Evolutionary conservation across 1,140 invertebrate genomes (phyloP).

Genomic region (Rhizoglyphus robini): DNA sequence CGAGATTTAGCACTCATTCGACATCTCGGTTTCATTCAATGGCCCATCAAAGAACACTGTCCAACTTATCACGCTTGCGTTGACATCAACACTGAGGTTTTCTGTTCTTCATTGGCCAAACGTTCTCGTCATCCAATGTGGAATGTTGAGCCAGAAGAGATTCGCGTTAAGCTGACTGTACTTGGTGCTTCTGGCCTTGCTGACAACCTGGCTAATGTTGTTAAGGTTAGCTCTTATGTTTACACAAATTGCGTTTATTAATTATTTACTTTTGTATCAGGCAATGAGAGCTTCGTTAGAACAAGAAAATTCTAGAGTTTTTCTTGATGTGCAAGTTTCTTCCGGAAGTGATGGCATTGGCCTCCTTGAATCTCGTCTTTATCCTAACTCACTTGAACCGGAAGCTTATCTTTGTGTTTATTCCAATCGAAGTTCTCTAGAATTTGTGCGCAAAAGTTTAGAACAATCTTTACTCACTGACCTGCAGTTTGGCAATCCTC

Average conservation of each 20-base stretch:
- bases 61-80: slow-evolving; percentile 74
- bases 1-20: slow-evolving; percentile 83
- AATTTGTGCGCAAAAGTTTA: slow-evolving; percentile 75
- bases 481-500: slow-evolving; percentile 52
- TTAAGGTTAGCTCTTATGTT: neutral
- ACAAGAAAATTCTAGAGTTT: slow-evolving; percentile 2
- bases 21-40: slow-evolving; percentile 89
- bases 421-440: slow-evolving; percentile 75
- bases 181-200: neutral
- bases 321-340: slow-evolving; percentile 23
- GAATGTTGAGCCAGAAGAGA: neutral
- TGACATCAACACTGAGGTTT: slow-evolving; percentile 55
- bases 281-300: slow-evolving; percentile 9
- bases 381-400: slow-evolving; percentile 47
- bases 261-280: slow-evolving; percentile 26
- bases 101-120: slow-evolving; percentile 19
- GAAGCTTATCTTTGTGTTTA: slow-evolving; percentile 59
- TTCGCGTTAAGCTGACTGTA: neutral
- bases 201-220: slow-evolving; percentile 8
- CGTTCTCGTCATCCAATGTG: neutral
- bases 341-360: slow-evolving; percentile 55
- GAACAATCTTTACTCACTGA: slow-evolving; percentile 81
- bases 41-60: slow-evolving; percentile 82
- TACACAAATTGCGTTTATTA: neutral
- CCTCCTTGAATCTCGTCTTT: slow-evolving; percentile 37